Base-by-base conservation (phyloP, 2,113 vertebrate species). In the Chaetura pelagica region DNA sequence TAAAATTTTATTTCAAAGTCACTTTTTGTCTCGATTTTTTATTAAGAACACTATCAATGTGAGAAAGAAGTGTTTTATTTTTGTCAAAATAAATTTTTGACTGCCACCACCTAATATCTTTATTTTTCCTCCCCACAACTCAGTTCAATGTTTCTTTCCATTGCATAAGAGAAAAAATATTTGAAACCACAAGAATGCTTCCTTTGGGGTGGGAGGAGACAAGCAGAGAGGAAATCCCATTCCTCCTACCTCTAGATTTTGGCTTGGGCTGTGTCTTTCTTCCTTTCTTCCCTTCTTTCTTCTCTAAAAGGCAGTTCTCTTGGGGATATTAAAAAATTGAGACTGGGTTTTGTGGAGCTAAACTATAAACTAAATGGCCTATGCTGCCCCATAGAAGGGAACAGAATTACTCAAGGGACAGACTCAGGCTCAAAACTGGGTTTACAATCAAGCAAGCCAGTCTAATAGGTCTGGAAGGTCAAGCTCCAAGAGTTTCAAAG, bases 121-220 rank as follows among this genome's bases (percentile, higher is more conserved):
- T 79, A 52, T 44, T 90, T 90, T 79, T 66, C 15, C 32, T 77
- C 52, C 86, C 55, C 34, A 27, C n/a, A 71, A 74, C 17, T 80
- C 75, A 62, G 30, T 88, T 90, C 85, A 54, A 67, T 51, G 29
- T 51, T 96, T 75, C 63, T 86, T 95, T 92, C 94, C 88, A 90
- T 74, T 88, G 86, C 79, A 38, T 69, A 93, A 55, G 51, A 88
- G 35, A 59, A 92, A 55, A 96, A 95, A 66, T 67, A 97, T 77
- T 83, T 88, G 68, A 97, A 95, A 96, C 86, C 68, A 94, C 88
- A 94, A 93, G 92, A 84, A 67, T 88, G 42, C 55, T 86, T 96
- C 88, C 83, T 97, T 86, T 90, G 72, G 88, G 80, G 72, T 67
- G 80, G 75, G 6, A 86, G 38, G 48, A 95, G 76, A 86, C 26